Evolutionary conservation across 2,113 vertebrate species (phyloP).

Genomic region (Neotragus moschatus): DNA sequence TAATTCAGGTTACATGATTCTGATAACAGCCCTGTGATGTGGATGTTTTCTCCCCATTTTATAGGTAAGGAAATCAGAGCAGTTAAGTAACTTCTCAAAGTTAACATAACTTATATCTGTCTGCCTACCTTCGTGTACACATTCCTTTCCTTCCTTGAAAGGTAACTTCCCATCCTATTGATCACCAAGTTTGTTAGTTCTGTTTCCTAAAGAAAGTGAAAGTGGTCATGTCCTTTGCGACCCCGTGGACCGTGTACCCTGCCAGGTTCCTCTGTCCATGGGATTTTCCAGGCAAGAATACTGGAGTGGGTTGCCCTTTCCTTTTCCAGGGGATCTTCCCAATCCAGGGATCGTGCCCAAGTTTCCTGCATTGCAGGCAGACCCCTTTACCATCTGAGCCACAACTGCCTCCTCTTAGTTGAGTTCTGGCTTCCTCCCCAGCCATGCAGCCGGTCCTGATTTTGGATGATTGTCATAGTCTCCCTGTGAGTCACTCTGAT

Average conservation of each 20-base stretch:
- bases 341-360: background rate
- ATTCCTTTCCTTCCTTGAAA: background rate
- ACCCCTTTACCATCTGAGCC: background rate
- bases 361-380: background rate
- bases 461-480: background rate
- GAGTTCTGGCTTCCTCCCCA: background rate
- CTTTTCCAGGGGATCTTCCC: background rate
- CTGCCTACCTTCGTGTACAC: background rate
- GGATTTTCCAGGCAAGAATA: background rate
- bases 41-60: background rate
- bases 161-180: background rate
- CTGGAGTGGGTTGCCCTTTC: background rate
- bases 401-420: background rate
- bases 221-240: background rate
- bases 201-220: background rate
- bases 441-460: background rate
- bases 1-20: background rate
- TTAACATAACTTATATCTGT: background rate
- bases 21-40: background rate
- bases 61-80: background rate
- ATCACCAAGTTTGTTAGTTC: background rate
- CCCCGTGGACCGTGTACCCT: background rate
- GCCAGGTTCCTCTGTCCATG: background rate
- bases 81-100: background rate
- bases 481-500: background rate